Percentiles rank a stretch among this genome's conserved stretches.
Evolutionary conservation across 2,113 vertebrate genomes (phyloP).

Genomic region (Apaloderma vittatum): DNA sequence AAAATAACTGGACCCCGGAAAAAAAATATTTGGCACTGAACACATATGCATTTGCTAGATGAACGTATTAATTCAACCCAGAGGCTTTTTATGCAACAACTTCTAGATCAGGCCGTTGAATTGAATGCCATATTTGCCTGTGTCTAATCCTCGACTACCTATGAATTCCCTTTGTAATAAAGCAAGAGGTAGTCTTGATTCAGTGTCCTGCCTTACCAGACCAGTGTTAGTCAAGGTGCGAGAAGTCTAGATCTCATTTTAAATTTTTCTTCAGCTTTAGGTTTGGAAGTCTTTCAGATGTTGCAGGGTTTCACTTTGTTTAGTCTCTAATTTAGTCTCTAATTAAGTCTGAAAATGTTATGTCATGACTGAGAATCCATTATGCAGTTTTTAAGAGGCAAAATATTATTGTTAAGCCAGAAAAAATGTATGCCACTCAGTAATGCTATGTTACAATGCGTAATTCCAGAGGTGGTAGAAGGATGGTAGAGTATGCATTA

Average conservation of each 20-base stretch:
- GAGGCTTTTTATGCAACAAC: fast-evolving
- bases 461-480: neutral
- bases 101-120: neutral
- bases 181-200: neutral
- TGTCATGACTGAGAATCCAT: neutral
- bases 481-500: neutral
- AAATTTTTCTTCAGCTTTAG: neutral
- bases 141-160: neutral
- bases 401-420: neutral
- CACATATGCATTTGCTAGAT: neutral
- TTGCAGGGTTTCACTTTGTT: neutral
- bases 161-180: neutral
- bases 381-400: neutral
- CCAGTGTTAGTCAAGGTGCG: neutral
- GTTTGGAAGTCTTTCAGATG: neutral
- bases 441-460: neutral
- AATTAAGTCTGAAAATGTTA: neutral
- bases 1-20: neutral
- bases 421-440: neutral
- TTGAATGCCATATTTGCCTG: neutral
- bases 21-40: neutral
- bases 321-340: neutral
- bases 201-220: neutral
- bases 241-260: neutral
- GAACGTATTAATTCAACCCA: neutral